Conservation (phyloP, 2,797 vertebrate genomes). For the Gymnoscopelus microlampas region DNA sequence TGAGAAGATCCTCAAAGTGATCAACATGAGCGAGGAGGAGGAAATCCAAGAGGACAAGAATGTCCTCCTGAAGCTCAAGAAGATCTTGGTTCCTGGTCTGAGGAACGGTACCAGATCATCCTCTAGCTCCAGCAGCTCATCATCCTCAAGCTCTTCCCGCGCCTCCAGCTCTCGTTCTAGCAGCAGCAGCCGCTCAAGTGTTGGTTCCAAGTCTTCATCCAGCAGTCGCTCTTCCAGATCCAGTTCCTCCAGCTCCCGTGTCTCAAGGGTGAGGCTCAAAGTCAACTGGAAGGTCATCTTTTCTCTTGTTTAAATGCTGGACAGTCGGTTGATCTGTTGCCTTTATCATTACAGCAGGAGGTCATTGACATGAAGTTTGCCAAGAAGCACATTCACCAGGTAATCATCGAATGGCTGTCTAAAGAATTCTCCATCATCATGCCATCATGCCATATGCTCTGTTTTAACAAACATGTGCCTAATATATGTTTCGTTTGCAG, state of each 20-base stretch:
- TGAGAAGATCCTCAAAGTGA: slow-evolving; percentile 79
- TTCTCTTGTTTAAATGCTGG: background rate
- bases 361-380: slow-evolving; percentile 52
- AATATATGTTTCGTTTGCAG: slow-evolving; percentile 53
- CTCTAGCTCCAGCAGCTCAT: slow-evolving; percentile 66
- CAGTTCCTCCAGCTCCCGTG: background rate
- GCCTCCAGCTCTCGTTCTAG: slow-evolving; percentile 16
- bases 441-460: background rate
- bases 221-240: slow-evolving; percentile 38
- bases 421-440: background rate
- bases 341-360: slow-evolving; percentile 53
- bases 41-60: slow-evolving; percentile 70
- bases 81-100: slow-evolving; percentile 75
- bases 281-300: background rate
- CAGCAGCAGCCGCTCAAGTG: slow-evolving; percentile 49
- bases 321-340: background rate
- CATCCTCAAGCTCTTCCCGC: background rate
- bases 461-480: slow-evolving; percentile 4
- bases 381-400: slow-evolving; percentile 71
- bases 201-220: background rate
- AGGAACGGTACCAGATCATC: slow-evolving; percentile 58
- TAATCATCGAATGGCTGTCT: slow-evolving; percentile 31
- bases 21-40: slow-evolving; percentile 60
- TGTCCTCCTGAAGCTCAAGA: slow-evolving; percentile 81
- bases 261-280: slow-evolving; percentile 54